Conservation (phyloP, 2,797 vertebrate species). For the Urocyon cinereoargenteus region DNA sequence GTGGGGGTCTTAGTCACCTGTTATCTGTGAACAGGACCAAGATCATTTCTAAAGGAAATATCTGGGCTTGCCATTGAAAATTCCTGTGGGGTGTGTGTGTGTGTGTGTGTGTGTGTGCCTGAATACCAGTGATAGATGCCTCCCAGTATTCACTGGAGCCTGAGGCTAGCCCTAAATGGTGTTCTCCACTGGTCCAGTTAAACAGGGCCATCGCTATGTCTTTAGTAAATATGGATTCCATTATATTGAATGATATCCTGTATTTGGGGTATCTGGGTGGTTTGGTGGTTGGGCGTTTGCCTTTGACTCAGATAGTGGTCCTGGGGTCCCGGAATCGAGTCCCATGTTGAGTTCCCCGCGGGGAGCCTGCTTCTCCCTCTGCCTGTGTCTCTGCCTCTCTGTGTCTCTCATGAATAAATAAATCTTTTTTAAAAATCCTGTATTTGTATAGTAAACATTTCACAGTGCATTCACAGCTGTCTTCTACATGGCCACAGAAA, state of each 20-base stretch:
- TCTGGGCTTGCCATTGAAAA: not conserved
- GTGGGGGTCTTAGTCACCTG: not conserved
- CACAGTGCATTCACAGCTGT: not conserved
- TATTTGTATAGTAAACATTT: not conserved
- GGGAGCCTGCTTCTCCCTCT: too few relatives aligned
- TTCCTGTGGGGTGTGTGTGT: not conserved
- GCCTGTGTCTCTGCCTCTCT: too few relatives aligned
- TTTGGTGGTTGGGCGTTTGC: too few relatives aligned
- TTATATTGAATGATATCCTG: not conserved
- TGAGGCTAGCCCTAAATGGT: not conserved
- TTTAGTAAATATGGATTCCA: not conserved
- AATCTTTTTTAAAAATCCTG: not conserved
- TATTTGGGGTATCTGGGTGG: too few relatives aligned
- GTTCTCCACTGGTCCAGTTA: not conserved
- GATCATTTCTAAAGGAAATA: not conserved
- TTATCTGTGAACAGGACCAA: not conserved
- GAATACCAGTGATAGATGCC: not conserved
- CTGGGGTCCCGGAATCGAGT: too few relatives aligned
- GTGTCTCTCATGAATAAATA: too few relatives aligned
- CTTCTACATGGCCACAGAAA: not conserved
- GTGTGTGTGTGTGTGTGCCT: not conserved
- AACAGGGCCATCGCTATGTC: not conserved
- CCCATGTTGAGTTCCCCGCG: too few relatives aligned
- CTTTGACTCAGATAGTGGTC: too few relatives aligned
- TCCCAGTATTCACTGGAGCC: not conserved